Percentiles rank a stretch among this genome's conserved stretches.
These are phyloP conservation scores for Pardalotus punctatus DNA, from an alignment of 2,113 vertebrate genomes.

Conservation along the genomic window DNA sequence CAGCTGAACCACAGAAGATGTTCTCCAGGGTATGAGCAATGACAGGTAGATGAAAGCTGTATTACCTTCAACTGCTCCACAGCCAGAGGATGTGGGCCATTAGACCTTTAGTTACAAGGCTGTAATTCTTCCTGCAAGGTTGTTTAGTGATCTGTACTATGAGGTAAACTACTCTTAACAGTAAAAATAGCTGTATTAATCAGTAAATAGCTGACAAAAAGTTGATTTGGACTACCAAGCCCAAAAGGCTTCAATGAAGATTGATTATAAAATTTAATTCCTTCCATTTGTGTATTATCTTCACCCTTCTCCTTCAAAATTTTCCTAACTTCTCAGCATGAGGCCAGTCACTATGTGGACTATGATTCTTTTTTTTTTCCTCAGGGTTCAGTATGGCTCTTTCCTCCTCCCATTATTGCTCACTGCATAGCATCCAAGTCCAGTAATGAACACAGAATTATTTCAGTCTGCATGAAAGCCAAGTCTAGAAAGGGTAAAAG, in stretches of 20 bases:
- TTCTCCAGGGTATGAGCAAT: background rate
- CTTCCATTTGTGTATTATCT: background rate
- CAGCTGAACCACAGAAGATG: background rate
- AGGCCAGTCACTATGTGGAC: background rate
- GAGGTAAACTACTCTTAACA: background rate
- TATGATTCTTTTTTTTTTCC: background rate
- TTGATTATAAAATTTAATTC: background rate
- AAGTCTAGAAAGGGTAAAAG: background rate
- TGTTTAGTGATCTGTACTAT: background rate
- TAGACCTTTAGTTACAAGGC: background rate
- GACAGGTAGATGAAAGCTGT: background rate
- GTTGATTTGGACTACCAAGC: background rate
- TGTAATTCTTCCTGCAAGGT: background rate
- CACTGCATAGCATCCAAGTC: background rate
- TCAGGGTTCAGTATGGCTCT: background rate
- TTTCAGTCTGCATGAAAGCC: background rate
- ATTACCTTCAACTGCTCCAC: background rate
- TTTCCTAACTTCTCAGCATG: background rate
- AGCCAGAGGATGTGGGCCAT: background rate
- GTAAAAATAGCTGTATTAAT: background rate
- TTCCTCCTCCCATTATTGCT: background rate
- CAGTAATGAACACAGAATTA: background rate
- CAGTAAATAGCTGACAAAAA: background rate
- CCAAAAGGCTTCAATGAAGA: background rate
- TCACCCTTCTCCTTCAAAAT: background rate